Percentiles rank a stretch among this genome's conserved stretches.
These are phyloP conservation scores for Syritta pipiens DNA, from an alignment of 2,888 invertebrate genomes.

Conservation along the genomic window DNA sequence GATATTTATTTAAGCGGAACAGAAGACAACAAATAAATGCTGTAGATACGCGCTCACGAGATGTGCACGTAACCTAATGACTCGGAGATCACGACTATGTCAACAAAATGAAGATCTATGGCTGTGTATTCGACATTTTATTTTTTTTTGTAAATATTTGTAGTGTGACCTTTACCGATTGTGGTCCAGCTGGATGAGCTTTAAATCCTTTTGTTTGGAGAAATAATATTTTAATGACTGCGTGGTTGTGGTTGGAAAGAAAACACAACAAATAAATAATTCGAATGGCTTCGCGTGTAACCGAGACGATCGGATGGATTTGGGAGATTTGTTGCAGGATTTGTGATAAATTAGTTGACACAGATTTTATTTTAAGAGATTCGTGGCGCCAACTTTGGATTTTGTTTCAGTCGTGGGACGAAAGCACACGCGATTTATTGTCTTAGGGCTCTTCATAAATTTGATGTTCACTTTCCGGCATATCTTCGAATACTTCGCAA, in stretches of 20 bases:
- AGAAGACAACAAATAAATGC: slow-evolving; percentile 65
- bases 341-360: too few relatives aligned
- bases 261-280: slow-evolving; percentile 12
- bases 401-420: too few relatives aligned
- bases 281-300: slow-evolving; percentile 7
- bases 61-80: slow-evolving; percentile 64
- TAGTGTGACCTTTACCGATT: slow-evolving; percentile 37
- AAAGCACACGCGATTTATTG: too few relatives aligned
- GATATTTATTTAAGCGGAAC: slow-evolving; percentile 59
- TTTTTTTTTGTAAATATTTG: slow-evolving; percentile 38
- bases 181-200: slow-evolving; percentile 10
- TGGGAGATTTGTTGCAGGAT: too few relatives aligned
- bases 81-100: slow-evolving; percentile 65
- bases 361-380: too few relatives aligned
- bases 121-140: slow-evolving; percentile 34
- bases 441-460: too few relatives aligned
- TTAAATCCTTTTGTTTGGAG: slow-evolving; percentile 40
- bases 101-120: slow-evolving; percentile 64
- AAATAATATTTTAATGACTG: slow-evolving; percentile 39
- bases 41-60: slow-evolving; percentile 44
- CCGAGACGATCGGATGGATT: too few relatives aligned
- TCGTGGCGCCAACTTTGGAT: too few relatives aligned
- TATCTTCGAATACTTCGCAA: too few relatives aligned
- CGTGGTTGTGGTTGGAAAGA: background rate
- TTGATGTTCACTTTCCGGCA: too few relatives aligned